A percentile compares a stretch with the other conserved stretches of the same genome.
Conservation (phyloP, 92 coral and sea anemone genomes). For the Pocillopora meandrina region DNA sequence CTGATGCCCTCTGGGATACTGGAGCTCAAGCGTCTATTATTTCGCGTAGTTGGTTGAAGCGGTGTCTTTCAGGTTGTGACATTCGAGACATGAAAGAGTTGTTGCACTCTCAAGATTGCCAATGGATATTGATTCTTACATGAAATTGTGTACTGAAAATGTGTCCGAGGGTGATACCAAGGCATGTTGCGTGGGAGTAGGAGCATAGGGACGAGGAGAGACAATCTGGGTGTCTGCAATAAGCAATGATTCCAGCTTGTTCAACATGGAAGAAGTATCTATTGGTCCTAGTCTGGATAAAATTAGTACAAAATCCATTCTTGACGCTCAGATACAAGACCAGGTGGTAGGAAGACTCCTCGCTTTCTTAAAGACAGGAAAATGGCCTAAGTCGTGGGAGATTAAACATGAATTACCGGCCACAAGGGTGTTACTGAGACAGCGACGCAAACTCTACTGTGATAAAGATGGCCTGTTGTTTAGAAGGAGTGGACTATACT, state of each 20-base stretch:
- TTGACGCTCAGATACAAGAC: slow-evolving; percentile 29
- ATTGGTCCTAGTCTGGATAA: not conserved
- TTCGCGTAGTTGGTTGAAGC: slow-evolving; percentile 41
- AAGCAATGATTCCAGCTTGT: slow-evolving; percentile 8
- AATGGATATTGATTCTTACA: slow-evolving; percentile 17
- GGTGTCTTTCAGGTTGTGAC: slow-evolving; percentile 26
- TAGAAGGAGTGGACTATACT: slow-evolving; percentile 14
- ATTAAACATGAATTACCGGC: slow-evolving; percentile 14
- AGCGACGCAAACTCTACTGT: slow-evolving; percentile 17
- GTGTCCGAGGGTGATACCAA: slow-evolving; percentile 15
- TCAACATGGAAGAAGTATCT: slow-evolving; percentile 14
- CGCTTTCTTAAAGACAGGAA: not conserved
- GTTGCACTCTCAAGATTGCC: slow-evolving; percentile 27
- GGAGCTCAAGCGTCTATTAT: slow-evolving; percentile 75
- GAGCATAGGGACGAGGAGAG: slow-evolving; percentile 35
- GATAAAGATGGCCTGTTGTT: slow-evolving; percentile 22
- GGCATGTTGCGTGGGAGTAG: slow-evolving; percentile 28
- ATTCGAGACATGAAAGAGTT: slow-evolving; percentile 42
- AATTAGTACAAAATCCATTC: slow-evolving; percentile 1
- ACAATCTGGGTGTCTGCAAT: slow-evolving; percentile 40
- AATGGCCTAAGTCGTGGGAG: not conserved
- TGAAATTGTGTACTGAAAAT: slow-evolving; percentile 31
- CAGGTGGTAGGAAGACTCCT: slow-evolving; percentile 11
- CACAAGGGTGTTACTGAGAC: slow-evolving; percentile 19
- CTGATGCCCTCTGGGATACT: slow-evolving; percentile 62